Conservation (phyloP, 2,888 invertebrate genomes). For the Archips crataeganus region DNA sequence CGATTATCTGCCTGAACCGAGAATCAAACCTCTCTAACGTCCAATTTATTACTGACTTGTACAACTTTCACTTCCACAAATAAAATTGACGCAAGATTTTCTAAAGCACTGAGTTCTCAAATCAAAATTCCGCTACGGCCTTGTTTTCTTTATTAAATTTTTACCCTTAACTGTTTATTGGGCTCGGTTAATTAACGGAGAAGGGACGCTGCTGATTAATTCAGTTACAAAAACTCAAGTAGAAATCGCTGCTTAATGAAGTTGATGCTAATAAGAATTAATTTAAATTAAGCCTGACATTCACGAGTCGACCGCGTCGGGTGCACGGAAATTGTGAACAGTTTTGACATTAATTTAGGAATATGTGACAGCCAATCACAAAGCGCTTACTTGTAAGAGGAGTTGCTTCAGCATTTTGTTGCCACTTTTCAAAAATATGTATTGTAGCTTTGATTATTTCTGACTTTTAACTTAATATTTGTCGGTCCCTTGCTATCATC, state of each 20-base stretch:
- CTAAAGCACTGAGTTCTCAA: constrained; percentile 10
- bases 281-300: constrained; percentile 33
- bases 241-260: constrained; percentile 37
- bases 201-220: constrained; percentile 38
- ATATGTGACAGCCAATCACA: background rate
- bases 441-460: no score
- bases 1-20: no score
- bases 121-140: constrained; percentile 12
- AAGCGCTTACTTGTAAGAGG: no score
- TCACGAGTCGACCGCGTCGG: background rate
- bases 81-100: background rate
- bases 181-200: constrained; percentile 30
- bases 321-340: background rate
- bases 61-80: background rate
- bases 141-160: constrained; percentile 28
- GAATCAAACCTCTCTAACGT: no score
- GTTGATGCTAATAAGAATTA: constrained; percentile 38
- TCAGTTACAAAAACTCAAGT: constrained; percentile 37
- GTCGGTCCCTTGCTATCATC: no score
- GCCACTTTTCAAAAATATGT: no score
- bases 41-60: no score
- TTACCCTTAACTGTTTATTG: constrained; percentile 31
- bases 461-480: no score
- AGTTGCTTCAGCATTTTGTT: no score
- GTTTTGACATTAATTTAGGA: background rate